These are phyloP conservation scores for Nephrotoma guestfalica DNA, from an alignment of 2,888 invertebrate genomes.

Conservation along the genomic window DNA sequence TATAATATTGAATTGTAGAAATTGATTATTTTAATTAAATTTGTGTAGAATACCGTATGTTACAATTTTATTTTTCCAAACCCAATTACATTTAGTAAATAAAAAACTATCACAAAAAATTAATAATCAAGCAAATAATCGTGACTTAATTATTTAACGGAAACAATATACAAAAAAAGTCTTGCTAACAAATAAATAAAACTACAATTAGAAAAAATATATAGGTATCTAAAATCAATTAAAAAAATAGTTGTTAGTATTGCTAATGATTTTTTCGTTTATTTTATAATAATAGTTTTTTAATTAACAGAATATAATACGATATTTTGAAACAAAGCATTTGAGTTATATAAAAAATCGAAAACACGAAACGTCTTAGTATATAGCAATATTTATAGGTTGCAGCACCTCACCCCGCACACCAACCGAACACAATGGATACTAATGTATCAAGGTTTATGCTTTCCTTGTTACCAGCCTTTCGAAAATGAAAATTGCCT, in stretches of 20 bases:
- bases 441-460: not conserved
- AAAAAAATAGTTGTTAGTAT: not conserved
- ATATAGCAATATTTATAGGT: not conserved
- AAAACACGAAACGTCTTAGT: not conserved
- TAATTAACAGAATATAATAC: not conserved
- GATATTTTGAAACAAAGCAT: not conserved
- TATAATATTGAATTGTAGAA: too few species aligned
- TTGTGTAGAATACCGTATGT: not conserved
- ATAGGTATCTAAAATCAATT: not conserved
- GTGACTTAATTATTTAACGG: not conserved
- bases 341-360: not conserved
- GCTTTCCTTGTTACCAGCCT: not conserved
- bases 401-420: not conserved
- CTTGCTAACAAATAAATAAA: not conserved
- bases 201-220: not conserved
- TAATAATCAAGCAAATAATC: not conserved
- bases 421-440: not conserved
- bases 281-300: not conserved
- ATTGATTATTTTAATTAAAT: too few species aligned
- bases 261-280: not conserved
- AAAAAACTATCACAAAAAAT: not conserved
- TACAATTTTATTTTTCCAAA: not conserved
- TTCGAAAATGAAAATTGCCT: not conserved
- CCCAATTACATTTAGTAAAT: not conserved
- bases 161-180: not conserved